Base-by-base conservation (phyloP, 2,888 invertebrate genomes). In the Drosophila macrospina region DNA sequence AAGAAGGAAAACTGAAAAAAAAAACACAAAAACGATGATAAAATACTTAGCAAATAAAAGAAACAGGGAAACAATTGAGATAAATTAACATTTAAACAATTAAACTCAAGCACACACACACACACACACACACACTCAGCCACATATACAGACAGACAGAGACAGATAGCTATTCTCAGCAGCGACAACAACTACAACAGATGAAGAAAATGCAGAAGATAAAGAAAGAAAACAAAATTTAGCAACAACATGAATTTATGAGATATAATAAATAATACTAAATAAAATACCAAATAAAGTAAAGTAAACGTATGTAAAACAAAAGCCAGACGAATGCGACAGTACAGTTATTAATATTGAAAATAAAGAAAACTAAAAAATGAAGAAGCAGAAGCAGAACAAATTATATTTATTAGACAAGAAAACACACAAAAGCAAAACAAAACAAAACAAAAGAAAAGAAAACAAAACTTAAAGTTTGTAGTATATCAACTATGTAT, bases 11-110 rank as follows among this genome's bases (percentile, higher is more conserved):
- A 36, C n/a, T n/a, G 63, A 57, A 28, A 28, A 69, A 64, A 41
- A 56, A 66, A 65, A 39, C 44, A 50, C 20, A 20, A 20, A 51
- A 67, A 68, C 41, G 42, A 51, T 34, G 55, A 56, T 70, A 56
- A 69, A 86, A 78, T 77, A 89, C 70, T 84, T 84, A 87, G 86
- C 74, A 88, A 85, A 88, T 86, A 84, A 89, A 86, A 73, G n/a
- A 90, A 83, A 89, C 91, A 89, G 89, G 90, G 90, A 89, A 89
- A 89, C 83, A 90, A 87, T 87, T 86, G 75, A 89, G 80, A 84
- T 78, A 89, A 85, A 87, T 82, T 86, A 82, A 82, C 88, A 83
- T 86, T 86, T 72, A 83, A 83, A 83, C 88, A 76, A 85, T 83
- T 86, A 57, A 41, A 64, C 62, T 67, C 64, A 66, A 41, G 51